Conservation (phyloP, 2,797 vertebrate species). For the Lateolabrax maculatus region DNA sequence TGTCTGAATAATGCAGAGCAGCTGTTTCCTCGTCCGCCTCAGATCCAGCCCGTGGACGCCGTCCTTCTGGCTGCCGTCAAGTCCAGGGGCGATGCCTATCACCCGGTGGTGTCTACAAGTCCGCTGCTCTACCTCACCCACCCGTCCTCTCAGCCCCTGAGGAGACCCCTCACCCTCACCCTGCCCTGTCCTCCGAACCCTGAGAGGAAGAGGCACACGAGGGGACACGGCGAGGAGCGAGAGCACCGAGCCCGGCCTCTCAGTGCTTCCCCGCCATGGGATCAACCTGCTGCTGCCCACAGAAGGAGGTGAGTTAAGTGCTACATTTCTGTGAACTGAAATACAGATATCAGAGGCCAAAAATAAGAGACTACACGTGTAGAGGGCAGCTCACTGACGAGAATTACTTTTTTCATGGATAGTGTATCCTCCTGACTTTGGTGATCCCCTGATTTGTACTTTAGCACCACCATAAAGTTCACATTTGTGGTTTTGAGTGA, state of each 20-base stretch:
- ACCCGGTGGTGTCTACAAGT: constrained; percentile 85
- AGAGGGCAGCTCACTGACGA: neutral
- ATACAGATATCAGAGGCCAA: neutral
- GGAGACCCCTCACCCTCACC: constrained; percentile 83
- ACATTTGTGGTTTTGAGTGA: neutral
- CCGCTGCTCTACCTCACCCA: constrained; percentile 87
- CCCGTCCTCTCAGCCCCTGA: constrained; percentile 84
- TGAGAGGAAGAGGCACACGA: constrained; percentile 76
- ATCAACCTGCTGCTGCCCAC: constrained; percentile 31
- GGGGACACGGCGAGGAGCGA: constrained; percentile 56
- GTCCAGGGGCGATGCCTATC: constrained; percentile 82
- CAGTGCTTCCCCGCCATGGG: constrained; percentile 59
- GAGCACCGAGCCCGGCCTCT: constrained; percentile 26
- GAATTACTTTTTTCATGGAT: too few species aligned
- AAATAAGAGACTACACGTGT: neutral
- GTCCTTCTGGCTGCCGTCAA: constrained; percentile 85
- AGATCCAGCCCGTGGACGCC: constrained; percentile 90
- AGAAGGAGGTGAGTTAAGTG: constrained; percentile 49
- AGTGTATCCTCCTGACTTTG: too few species aligned
- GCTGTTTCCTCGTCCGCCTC: constrained; percentile 47
- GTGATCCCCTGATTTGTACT: too few species aligned
- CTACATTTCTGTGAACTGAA: neutral
- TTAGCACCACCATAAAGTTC: too few species aligned
- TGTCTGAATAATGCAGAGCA: constrained; percentile 41
- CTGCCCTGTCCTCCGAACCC: constrained; percentile 89